A percentile compares a stretch with the other conserved stretches of the same genome.
These are phyloP conservation scores for Lymantria monacha DNA, from an alignment of 2,888 invertebrate species.

Conservation along the genomic window DNA sequence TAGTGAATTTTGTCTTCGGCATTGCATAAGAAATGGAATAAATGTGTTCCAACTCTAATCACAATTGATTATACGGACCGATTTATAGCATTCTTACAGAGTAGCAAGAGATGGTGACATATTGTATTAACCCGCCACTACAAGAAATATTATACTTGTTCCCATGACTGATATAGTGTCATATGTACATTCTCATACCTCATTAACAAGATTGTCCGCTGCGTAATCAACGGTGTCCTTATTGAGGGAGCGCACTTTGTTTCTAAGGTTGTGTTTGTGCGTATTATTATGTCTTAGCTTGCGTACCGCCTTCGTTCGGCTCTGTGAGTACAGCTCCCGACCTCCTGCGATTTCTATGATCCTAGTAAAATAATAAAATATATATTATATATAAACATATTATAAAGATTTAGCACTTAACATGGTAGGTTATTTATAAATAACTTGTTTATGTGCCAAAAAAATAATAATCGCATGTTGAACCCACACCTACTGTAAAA, in stretches of 20 bases:
- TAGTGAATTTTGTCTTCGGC: too few species aligned
- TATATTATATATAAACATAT: not conserved
- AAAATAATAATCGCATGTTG: too few species aligned
- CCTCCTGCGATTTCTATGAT: constrained; percentile 89
- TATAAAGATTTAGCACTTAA: too few species aligned
- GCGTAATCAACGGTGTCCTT: constrained; percentile 67
- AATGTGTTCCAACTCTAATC: too few species aligned
- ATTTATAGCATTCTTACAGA: too few species aligned
- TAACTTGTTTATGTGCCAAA: not conserved
- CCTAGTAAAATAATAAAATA: constrained; percentile 48
- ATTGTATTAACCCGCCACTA: too few species aligned
- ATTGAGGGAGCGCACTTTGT: constrained; percentile 66
- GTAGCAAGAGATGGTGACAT: too few species aligned
- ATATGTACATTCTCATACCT: constrained; percentile 47
- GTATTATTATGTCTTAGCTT: constrained; percentile 84
- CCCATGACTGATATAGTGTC: too few species aligned
- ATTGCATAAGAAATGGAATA: too few species aligned
- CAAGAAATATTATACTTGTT: too few species aligned
- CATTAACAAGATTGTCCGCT: constrained; percentile 61
- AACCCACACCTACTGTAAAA: too few species aligned
- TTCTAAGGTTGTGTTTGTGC: constrained; percentile 75
- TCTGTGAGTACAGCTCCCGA: constrained; percentile 91
- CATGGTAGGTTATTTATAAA: not conserved
- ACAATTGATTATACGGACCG: too few species aligned
- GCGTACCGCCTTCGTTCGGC: constrained; percentile 89